Base-by-base conservation (phyloP, 2,113 vertebrate species). In the Uria aalge region DNA sequence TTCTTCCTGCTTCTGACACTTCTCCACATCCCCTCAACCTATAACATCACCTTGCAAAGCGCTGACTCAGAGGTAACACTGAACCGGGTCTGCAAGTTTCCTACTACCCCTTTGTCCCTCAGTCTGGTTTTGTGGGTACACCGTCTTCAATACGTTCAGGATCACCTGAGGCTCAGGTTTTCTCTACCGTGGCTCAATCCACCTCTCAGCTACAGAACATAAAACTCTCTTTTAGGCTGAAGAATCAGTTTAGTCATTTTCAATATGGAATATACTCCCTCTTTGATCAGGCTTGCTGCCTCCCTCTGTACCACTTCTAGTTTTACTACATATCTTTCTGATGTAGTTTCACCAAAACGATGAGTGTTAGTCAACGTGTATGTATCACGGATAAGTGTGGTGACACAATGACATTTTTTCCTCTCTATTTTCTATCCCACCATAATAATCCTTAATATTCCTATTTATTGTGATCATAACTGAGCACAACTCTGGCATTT, bases 61-160 rank as follows among this genome's bases (percentile, higher is more conserved):
- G 2, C 27, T 41, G 17, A 56, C 24, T 72, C 26, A 11, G 19
- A 27, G 10, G 3, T 5, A 55, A 82, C 12, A 63, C 16, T 11
- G 23, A 87, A 16, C 2, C 8, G 0, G 5, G 29, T 29, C 21
- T 23, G 24, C 13, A 71, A 14, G 12, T 50, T 81, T 67, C 53
- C 29, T 38, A 10, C 50, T 62, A 20, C 17, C 8, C 3, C 26
- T 18, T 10, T 19, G 38, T 8, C 6, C 10, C 11, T 45, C 55
- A 19, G 40, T 3, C 53, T 17, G 9, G 12, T 53, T 76, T 80
- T 69, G 16, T 21, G 19, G 11, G 5, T 26, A 30, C 2, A 1
- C 2, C 1, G 1, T 19, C 32, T 52, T 57, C 32, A 60, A 21
- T 0, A 66, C 9, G 24, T 14, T 59, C 41, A 63, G 59, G 8